Conservation (phyloP, 2,113 vertebrate species). For the Prochilodus magdalenae region DNA sequence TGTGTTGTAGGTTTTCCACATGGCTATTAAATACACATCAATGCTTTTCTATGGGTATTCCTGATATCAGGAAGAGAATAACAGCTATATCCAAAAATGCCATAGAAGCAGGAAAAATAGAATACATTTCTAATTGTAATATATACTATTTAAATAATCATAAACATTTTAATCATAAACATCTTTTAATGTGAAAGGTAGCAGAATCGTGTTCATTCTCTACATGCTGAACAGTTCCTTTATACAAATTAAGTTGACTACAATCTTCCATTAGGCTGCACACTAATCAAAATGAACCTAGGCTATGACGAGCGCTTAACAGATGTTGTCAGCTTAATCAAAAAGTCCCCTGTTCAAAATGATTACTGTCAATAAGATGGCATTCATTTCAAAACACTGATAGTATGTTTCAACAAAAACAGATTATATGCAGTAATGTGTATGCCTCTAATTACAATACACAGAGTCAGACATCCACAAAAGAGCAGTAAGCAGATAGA, state of each 20-base stretch:
- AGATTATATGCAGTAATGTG: background rate
- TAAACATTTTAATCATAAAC: background rate
- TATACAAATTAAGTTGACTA: background rate
- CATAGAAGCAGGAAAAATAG: no score
- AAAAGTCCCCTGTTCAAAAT: slow-evolving; percentile 1
- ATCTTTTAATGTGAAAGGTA: background rate
- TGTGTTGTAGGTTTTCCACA: no score
- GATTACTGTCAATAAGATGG: background rate
- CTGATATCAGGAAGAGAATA: no score
- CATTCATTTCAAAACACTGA: background rate
- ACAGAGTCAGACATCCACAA: background rate
- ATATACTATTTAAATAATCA: no score
- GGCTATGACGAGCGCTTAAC: background rate
- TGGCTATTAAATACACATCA: no score
- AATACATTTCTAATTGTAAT: no score
- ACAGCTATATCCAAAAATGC: no score
- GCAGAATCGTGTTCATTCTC: background rate
- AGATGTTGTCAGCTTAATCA: background rate
- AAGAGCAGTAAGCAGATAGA: background rate
- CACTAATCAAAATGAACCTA: background rate
- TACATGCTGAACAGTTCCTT: background rate
- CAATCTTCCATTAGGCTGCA: background rate
- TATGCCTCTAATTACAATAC: background rate
- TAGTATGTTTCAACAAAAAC: slow-evolving; percentile 7
- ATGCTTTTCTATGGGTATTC: no score